Percentiles rank a stretch among this genome's conserved stretches.
phyloP scores from a whole-genome alignment of 2,113 vertebrate genomes.

The Atlantisia rogersi region DNA sequence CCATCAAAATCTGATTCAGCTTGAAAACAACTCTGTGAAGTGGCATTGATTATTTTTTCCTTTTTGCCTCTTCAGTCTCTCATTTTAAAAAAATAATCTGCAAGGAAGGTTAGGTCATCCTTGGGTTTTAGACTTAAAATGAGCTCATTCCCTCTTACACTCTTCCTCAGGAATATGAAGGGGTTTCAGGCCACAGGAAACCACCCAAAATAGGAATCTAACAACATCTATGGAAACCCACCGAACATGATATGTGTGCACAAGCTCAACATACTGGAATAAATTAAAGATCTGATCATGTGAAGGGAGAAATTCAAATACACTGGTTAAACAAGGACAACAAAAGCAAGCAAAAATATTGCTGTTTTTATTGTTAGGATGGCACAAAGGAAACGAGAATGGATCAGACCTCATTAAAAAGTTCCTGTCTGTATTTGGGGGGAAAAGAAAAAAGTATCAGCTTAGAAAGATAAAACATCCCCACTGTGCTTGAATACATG shows the following conservation, averaged over 20 bases:
- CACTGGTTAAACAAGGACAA: neutral
- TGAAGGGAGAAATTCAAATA: neutral
- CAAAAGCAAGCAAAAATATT: neutral
- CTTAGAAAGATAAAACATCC: neutral
- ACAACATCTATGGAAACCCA: neutral
- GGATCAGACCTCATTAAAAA: neutral
- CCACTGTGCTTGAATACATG: neutral
- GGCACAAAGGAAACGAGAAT: neutral
- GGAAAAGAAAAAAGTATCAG: neutral
- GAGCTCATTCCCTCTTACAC: neutral
- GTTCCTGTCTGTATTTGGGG: neutral
- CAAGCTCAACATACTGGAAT: neutral
- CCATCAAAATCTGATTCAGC: neutral
- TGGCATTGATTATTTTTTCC: neutral
- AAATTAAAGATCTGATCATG: neutral
- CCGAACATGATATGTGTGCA: neutral
- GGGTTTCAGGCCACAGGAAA: neutral
- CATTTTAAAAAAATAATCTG: neutral
- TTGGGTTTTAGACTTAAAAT: neutral
- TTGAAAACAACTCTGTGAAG: neutral
- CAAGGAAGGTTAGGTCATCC: neutral
- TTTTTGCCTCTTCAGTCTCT: neutral
- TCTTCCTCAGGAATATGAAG: neutral
- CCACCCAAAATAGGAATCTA: neutral
- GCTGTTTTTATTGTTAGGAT: neutral